phyloP scores from a whole-genome alignment of 2,888 invertebrate genomes.

The Troides helena region DNA sequence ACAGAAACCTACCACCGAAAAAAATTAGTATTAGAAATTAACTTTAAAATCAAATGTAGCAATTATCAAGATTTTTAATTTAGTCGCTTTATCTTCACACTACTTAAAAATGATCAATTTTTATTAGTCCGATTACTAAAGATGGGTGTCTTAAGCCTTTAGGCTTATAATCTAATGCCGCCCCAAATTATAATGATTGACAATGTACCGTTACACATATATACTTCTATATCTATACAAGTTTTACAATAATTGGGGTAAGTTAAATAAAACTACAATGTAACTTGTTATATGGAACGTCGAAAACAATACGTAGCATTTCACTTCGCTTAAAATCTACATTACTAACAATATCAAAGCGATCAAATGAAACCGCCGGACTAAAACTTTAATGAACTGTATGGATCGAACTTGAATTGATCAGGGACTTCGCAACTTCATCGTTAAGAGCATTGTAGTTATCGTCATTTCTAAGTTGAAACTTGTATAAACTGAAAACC shows the following conservation, averaged over 20 bases:
- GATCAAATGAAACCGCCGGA: slow-evolving; percentile 15
- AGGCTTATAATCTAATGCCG: too few species aligned
- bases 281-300: background rate
- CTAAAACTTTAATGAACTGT: slow-evolving; percentile 14
- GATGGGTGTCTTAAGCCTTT: too few species aligned
- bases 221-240: too few species aligned
- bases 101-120: too few species aligned
- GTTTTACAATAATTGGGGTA: background rate
- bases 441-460: slow-evolving; percentile 22
- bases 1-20: too few species aligned
- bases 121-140: too few species aligned
- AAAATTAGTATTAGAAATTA: too few species aligned
- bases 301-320: slow-evolving; percentile 1
- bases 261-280: background rate
- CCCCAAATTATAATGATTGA: too few species aligned
- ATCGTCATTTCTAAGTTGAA: slow-evolving; percentile 26
- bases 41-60: too few species aligned
- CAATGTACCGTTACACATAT: too few species aligned
- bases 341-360: background rate
- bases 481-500: slow-evolving; percentile 36
- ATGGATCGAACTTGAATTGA: slow-evolving; percentile 17
- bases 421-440: slow-evolving; percentile 8
- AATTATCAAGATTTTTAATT: too few species aligned
- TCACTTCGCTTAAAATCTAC: background rate
- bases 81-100: too few species aligned